Evolutionary conservation across 2,888 invertebrate species (phyloP).

Genomic region (Apocheima hispidaria): DNA sequence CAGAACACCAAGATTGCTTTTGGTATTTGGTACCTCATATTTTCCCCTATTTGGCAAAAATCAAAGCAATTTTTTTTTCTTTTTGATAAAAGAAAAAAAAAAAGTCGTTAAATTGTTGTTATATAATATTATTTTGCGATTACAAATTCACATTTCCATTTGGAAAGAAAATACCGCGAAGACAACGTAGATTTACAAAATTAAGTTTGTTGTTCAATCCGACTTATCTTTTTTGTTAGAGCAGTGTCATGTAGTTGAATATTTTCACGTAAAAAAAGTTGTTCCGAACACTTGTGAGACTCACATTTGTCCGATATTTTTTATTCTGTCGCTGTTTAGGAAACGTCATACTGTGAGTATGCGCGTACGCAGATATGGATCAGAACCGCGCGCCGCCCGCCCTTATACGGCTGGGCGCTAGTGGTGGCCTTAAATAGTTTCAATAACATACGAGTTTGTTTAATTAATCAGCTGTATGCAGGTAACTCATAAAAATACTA

Average conservation of each 20-base stretch:
- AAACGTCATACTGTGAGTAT: conserved; percentile 54
- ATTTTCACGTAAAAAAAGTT: too few relatives aligned
- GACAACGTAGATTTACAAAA: too few relatives aligned
- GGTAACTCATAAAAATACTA: conserved; percentile 9
- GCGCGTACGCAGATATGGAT: conserved; percentile 65
- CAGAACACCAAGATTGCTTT: background rate
- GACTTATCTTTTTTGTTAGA: too few relatives aligned
- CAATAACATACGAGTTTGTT: conserved; percentile 22
- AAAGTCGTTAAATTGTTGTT: too few relatives aligned
- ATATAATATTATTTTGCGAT: too few relatives aligned
- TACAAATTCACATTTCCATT: too few relatives aligned
- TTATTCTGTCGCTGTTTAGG: conserved; percentile 42
- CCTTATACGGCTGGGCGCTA: conserved; percentile 62
- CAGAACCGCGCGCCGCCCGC: conserved; percentile 59
- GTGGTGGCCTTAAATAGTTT: conserved; percentile 42
- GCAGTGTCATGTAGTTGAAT: too few relatives aligned
- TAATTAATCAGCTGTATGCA: conserved; percentile 28
- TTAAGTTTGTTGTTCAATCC: too few relatives aligned
- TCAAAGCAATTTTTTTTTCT: too few relatives aligned
- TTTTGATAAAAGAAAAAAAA: too few relatives aligned
- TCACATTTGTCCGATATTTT: background rate
- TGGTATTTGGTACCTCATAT: conserved; percentile 24
- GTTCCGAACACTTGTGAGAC: too few relatives aligned
- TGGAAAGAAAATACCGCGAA: too few relatives aligned
- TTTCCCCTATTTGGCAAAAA: conserved; percentile 33